Base-by-base conservation (phyloP, 2,797 vertebrate species). In the Pseudochirops corinnae region DNA sequence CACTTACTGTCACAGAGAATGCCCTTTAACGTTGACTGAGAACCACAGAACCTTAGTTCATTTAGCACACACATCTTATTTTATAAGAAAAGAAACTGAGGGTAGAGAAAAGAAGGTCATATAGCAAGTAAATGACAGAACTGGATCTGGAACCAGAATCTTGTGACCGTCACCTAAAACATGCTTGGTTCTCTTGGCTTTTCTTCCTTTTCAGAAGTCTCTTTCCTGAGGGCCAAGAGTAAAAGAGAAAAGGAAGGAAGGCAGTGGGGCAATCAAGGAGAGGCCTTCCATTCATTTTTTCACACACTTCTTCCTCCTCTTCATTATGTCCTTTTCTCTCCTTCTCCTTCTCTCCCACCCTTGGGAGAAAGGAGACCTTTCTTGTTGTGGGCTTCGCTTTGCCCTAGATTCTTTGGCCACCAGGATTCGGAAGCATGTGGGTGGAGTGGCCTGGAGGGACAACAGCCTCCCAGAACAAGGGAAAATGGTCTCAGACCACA, bases 361-460 rank as follows among this genome's bases (percentile, higher is more conserved):
- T 53, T 53, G 62, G 33, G 62, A 74, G 33, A 62, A 62, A 74
- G 60, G 31, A 62, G 62, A 74, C 33, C 62, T 74, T 50, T 50
- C 39, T 87, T 28, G 53, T 31, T 28, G 55, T 93, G 62, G 92
- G 74, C 82, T 92, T 94, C 58, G 16, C 74, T 95, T 74, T 56
- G 90, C 60, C 39, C 93, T 74, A 62, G 96, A 95, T 92, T 98
- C 93, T 92, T 21, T 96, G 90, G 97, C 93, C 96, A 28, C 39
- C 13, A 90, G 67, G 57, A 1, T 95, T 93, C 21, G 7, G 96
- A 91, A 97, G 96, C 94, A 56, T 94, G 93, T 5, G 18, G 93
- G 92, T 26, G 55, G 4, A 0, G 52, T 55, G n/a, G 62, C 82
- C 94, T 94, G 55, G 97, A 97, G 82, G 91, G 46, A 94, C 92